Base-by-base conservation (phyloP, 2,113 vertebrate species). In the Corydoras maculifer region DNA sequence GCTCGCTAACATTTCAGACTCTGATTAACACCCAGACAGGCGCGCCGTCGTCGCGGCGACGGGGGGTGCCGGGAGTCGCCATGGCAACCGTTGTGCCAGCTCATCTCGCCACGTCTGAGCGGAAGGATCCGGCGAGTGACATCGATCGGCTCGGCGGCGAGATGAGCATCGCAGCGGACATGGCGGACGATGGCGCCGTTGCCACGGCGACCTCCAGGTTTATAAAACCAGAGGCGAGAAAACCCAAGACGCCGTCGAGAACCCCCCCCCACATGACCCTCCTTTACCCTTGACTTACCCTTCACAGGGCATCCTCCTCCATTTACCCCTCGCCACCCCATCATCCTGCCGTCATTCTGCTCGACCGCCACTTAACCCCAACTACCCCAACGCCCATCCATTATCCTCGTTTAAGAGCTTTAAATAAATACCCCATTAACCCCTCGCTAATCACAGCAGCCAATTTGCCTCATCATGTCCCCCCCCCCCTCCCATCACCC, bases 31-130 rank as follows among this genome's bases (percentile, higher is more conserved):
- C 63, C 71, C 55, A 35, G 71, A 29, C 51, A 4, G 59, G 49
- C 43, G 53, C 35, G 35, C 49, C 49, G 60, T 25, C 63, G 43
- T 13, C 32, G 64, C 32, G 48, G 48, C 13, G 64, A 68, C 7
- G 35, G 35, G 31, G 58, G 49, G 58, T 73, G 53, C 69, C 18
- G 58, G 18, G 58, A 5, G 68, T 86, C 75, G 79, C 35, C 48
- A 73, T 75, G 74, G 74, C 67, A 82, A 84, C 18, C 82, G 57
- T 31, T 73, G 69, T 66, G 60, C 62, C 75, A 78, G 78, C 82
- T 80, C 78, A 65, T 75, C 68, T 69, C 83, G 85, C 67, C 84
- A 82, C 82, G 84, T 82, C 84, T 87, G 82, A 32, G 11, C 1
- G 31, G 67, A 78, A 82, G 67, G 59, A 70, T 65, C 74, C 3